phyloP scores from a whole-genome alignment of 2,113 vertebrate species.

The Vombatus ursinus region DNA sequence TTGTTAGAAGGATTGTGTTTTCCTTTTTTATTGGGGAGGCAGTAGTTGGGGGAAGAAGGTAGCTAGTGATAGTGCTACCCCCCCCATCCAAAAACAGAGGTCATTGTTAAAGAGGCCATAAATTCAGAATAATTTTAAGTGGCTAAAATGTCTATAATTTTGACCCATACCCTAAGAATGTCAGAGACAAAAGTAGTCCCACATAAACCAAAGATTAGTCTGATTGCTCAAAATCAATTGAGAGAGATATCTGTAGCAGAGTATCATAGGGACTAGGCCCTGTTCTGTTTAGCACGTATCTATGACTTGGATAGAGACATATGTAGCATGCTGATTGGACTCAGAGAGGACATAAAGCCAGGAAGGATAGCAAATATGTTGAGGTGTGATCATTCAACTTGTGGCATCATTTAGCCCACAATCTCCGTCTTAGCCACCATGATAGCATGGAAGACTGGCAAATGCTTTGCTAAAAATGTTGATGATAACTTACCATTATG shows the following conservation, averaged over 20 bases:
- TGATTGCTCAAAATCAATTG: not conserved
- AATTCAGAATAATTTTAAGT: not conserved
- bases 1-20: too few species aligned
- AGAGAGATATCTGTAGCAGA: not conserved
- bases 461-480: not conserved
- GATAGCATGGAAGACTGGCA: not conserved
- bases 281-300: not conserved
- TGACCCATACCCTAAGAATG: not conserved
- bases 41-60: too few species aligned
- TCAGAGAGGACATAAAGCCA: not conserved
- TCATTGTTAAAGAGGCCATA: not conserved
- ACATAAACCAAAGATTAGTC: not conserved
- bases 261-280: not conserved
- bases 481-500: not conserved
- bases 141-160: not conserved
- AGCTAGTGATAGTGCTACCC: too few species aligned
- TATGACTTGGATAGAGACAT: not conserved
- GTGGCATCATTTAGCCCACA: not conserved
- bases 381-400: not conserved
- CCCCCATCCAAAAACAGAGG: too few species aligned
- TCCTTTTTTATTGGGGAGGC: too few species aligned
- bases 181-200: not conserved
- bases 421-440: not conserved
- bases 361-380: not conserved
- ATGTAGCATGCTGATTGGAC: not conserved